Conservation (phyloP, 2,888 invertebrate species). For the Petrolisthes cinctipes region DNA sequence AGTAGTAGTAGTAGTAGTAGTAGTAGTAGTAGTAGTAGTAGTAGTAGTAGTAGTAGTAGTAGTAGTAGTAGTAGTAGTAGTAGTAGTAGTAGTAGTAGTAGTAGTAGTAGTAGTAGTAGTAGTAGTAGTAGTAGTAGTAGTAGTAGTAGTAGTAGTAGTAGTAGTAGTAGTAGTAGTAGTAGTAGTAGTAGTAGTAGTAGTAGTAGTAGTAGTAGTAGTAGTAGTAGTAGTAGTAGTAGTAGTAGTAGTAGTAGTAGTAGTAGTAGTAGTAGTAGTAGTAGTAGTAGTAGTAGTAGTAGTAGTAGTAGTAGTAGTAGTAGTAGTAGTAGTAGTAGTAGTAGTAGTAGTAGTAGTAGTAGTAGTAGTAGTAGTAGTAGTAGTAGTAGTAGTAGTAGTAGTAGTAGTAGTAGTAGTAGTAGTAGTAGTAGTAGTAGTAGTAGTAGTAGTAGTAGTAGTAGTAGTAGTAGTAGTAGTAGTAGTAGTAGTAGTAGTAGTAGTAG, state of each 20-base stretch:
- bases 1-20: slow-evolving; percentile 6
- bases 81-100: slow-evolving; percentile 12
- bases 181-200: slow-evolving; percentile 26
- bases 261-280: slow-evolving; percentile 26
- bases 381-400: slow-evolving; percentile 20
- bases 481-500: slow-evolving; percentile 26
- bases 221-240: slow-evolving; percentile 22
- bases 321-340: slow-evolving; percentile 26
- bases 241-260: slow-evolving; percentile 26
- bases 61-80: background rate
- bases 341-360: slow-evolving; percentile 26
- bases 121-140: slow-evolving; percentile 22
- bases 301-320: slow-evolving; percentile 26
- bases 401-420: slow-evolving; percentile 29
- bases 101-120: slow-evolving; percentile 9
- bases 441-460: slow-evolving; percentile 34
- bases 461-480: slow-evolving; percentile 38
- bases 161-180: slow-evolving; percentile 26
- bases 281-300: slow-evolving; percentile 26
- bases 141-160: slow-evolving; percentile 24
- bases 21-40: slow-evolving; percentile 3
- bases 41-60: background rate
- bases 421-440: slow-evolving; percentile 34
- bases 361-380: slow-evolving; percentile 8
- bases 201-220: slow-evolving; percentile 22